Base-by-base conservation (phyloP, 2,797 vertebrate species). In the Rhadinocentrus ornatus region DNA sequence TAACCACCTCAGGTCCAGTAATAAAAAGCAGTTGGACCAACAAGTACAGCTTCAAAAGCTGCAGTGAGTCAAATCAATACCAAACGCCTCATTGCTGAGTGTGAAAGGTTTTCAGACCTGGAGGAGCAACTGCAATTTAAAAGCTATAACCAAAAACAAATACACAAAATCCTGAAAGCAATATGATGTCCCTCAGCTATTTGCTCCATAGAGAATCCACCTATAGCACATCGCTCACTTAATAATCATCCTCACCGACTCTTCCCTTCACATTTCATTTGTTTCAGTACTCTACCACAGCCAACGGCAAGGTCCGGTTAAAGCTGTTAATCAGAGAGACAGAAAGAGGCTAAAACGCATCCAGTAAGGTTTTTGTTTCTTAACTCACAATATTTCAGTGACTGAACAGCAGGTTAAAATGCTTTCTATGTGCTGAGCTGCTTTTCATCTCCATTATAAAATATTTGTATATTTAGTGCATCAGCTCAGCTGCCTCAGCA, bases 241-340 rank as follows among this genome's bases (percentile, higher is more conserved):
- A 73, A 81, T 84, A 79, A 86, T 72, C 32, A 11, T 27, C 64
- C 73, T 65, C 18, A 1, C 32, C 8, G 18, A 63, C 66, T 66
- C 46, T 66, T 56, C 37, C 50, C 78, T 69, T 60, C 82, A 71
- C 82, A 75, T 77, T 77, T 84, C 64, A 82, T 89, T 80, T 73
- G 63, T 80, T 80, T 80, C 60, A 31, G 72, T 9, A 16, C 56
- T 61, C 50, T 54, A 39, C 37, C 50, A 0, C 62, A 11, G 77
- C 85, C 65, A 0, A 53, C 69, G 87, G 88, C 71, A 55, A 82
- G 71, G 77, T 81, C 73, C 60, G 58, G 34, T 70, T 62, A 16
- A 41, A 71, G 75, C 78, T 57, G 72, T 80, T 82, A 56, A 77
- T 87, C 80, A 81, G 69, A 53, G 53, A 20, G 57, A 63, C 4